Evolutionary conservation across 2,797 vertebrate genomes (phyloP), one percentile per base, ranked within the genome.

Genomic region (Kryptolebias ocellatus): DNA sequence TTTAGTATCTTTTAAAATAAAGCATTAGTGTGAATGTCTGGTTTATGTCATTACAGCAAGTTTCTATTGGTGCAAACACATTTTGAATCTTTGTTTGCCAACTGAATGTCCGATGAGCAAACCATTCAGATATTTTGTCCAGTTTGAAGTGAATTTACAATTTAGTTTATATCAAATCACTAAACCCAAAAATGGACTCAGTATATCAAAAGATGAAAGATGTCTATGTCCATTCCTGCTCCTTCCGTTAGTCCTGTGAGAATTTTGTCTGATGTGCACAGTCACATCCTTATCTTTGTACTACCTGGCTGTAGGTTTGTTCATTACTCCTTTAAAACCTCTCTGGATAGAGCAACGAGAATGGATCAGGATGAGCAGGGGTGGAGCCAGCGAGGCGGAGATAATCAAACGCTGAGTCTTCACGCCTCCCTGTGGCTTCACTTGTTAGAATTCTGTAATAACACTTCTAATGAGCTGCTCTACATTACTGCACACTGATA

Each of bases 401-500:
- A 82, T 84, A 81, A 87, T 84, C 79, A 80, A 79, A 82, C 53
- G 56, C 4, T 34, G 65, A 52, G 74, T 70, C 79, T 65, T 71
- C 75, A 67, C 39, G 74, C 79, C 76, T 85, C 47, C n/a, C 73
- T 63, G 64, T 60, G 69, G 68, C 68, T 71, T 14, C 66, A 57
- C 66, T 77, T 73, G 79, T 83, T 87, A 82, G 45, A 80, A 72
- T 67, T 67, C 53, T 47, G 57, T 80, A 86, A 84, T 61, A 61
- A 66, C 45, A 29, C 78, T 70, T 71, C 60, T 86, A 84, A 87
- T 81, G 76, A 86, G 81, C 60, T 58, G 18, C 53, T 54, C 74
- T 80, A 54, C 78, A 77, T 64, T 64, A 31, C 77, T 71, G 70
- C 73, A 51, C 69, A 27, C 72, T 70, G 76, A 73, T 72, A 73